Base-by-base conservation (phyloP, 2,113 vertebrate species). In the Forbesichthys papilliferus region DNA sequence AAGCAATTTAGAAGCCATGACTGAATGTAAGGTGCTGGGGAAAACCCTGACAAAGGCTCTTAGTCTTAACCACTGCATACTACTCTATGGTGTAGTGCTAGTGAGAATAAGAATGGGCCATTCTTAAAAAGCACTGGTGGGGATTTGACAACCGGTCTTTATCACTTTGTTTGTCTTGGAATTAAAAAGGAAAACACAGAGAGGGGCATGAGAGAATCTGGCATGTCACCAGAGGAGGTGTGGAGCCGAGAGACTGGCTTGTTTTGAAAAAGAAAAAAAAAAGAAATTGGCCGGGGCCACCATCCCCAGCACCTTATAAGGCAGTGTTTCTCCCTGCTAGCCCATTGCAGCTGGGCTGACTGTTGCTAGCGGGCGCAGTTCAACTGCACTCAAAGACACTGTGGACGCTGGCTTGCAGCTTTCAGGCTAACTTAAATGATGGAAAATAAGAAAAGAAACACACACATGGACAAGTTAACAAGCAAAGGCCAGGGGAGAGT, bases 251-350 rank as follows among this genome's bases (percentile, higher is more conserved):
- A 87, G 87, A 84, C 84, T 79, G 68, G 86, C 81, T 91, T 89
- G 82, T 86, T 84, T 86, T 87, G 36, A 42, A 34, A 59, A 36
- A 48, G 16, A 62, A 42, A 48, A 9, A 48, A 16, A 16, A 63
- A 48, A 48, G 14, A 82, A 82, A 78, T 84, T 88, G 84, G 81
- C 88, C 63, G 75, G 80, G 85, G 92, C 88, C 85, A 90, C 85
- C 81, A 78, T 91, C 91, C 88, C 87, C 77, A 89, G 89, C 82
- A 84, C 92, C 92, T 91, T 93, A 93, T 92, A 93, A 91, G 92
- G 92, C 86, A 92, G 91, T 84, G 87, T 93, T 93, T 93, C 90
- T 92, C 86, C 83, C 86, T 74, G 80, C 84, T 71, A 78, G 87
- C 84, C 84, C 83, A 46, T 48, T 77, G 80, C 82, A 75, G 72